Base-by-base conservation (phyloP, 2,797 vertebrate species). In the Eremophila alpestris region DNA sequence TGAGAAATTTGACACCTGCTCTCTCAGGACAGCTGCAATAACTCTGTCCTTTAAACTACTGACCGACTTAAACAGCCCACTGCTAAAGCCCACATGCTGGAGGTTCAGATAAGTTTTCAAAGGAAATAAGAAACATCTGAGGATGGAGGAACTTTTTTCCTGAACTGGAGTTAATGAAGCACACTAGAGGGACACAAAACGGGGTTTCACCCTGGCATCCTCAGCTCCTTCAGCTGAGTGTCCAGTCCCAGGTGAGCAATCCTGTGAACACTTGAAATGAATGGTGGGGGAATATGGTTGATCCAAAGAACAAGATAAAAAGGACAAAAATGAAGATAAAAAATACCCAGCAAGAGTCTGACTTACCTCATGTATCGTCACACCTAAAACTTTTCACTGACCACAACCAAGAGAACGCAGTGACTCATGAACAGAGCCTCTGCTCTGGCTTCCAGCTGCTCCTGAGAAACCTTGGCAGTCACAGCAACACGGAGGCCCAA, bases 11-110 rank as follows among this genome's bases (percentile, higher is more conserved):
- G 36, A 95, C 49, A 85, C 62, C 41, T 0, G 1, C 60, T 93
- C 94, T 83, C 90, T 85, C 75, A 56, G 1, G 84, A 93, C 94
- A 95, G 89, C 92, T 96, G 93, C 89, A 83, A 40, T 30, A 87
- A 85, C 87, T 29, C 54, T 6, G 22, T 51, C 52, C 86, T 83
- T 89, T 34, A 89, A 68, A 62, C 43, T 13, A 41, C 34, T 20
- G 63, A 49, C 73, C 24, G 75, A 49, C 75, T 93, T 9, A 20
- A 81, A 67, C 7, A 69, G 56, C 55, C 49, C 40, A 12, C 83
- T 63, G 3, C 7, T 54, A 43, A 62, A 92, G 56, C 32, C 18
- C 26, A 21, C 0, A 2, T 4, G 24, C 70, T 87, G 69, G 43
- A 83, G n/a, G 30, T 32, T 20, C 32, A 11, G 71, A 23, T 12